A percentile compares a stretch with the other conserved stretches of the same genome.
These are phyloP conservation scores for Rousettus madagascariensis DNA, from an alignment of 2,797 vertebrate species.

Conservation along the genomic window DNA sequence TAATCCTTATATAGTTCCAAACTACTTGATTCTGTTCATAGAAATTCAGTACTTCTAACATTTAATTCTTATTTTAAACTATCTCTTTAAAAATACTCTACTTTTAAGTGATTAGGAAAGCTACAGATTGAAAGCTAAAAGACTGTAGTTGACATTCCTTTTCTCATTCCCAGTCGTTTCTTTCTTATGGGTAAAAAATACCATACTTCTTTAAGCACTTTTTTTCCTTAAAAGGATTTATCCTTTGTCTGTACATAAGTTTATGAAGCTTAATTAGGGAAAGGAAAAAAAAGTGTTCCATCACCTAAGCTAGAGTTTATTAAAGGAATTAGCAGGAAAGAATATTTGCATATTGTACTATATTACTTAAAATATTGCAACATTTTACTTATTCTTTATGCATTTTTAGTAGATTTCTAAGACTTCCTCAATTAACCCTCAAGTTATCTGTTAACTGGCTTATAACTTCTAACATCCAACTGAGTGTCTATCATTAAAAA, in stretches of 20 bases:
- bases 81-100: background rate
- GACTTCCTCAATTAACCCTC: background rate
- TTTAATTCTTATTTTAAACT: background rate
- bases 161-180: background rate
- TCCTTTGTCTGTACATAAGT: background rate
- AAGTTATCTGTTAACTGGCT: background rate
- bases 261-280: background rate
- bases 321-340: background rate
- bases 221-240: background rate
- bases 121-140: conserved; percentile 19
- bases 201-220: background rate
- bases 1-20: background rate
- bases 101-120: conserved; percentile 44
- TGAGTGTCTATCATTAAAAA: background rate
- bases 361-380: background rate
- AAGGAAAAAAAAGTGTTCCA: background rate
- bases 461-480: background rate
- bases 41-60: background rate
- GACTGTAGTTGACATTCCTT: background rate
- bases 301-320: background rate
- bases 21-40: background rate
- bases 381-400: background rate
- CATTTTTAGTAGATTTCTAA: background rate
- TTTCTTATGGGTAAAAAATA: background rate
- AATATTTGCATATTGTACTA: background rate